These are phyloP conservation scores for Megalonaias nervosa DNA, from an alignment of 1,140 invertebrate genomes.

Conservation along the genomic window DNA sequence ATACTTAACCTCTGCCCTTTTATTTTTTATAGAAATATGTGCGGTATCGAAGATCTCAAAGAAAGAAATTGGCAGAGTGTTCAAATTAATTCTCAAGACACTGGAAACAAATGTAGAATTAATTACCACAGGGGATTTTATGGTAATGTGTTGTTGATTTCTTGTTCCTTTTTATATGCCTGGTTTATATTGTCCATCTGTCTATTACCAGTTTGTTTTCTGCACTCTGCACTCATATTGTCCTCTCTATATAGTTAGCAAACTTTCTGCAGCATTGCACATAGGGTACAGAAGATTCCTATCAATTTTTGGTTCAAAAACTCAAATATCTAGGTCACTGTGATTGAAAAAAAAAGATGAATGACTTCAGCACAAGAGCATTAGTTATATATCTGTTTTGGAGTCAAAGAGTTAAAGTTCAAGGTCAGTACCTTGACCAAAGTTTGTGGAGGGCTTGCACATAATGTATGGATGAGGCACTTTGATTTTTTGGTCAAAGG, in stretches of 20 bases:
- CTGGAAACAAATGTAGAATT: constrained; percentile 95
- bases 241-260: neutral
- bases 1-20: no score
- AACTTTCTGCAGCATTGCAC: neutral
- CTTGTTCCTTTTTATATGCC: neutral
- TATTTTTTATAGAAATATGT: constrained; percentile 86
- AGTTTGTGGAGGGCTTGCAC: no score
- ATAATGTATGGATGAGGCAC: no score
- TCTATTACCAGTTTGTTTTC: neutral
- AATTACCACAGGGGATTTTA: constrained; percentile 99
- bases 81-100: constrained; percentile 94
- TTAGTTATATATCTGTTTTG: neutral
- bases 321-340: no score
- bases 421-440: no score
- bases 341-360: no score
- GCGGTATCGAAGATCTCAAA: constrained; percentile 99
- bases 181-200: neutral
- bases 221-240: neutral
- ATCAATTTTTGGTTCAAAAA: no score
- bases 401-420: no score
- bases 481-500: no score
- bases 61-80: constrained; percentile 98
- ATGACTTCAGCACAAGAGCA: neutral
- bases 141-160: constrained; percentile 72
- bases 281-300: no score